Conservation (phyloP, 2,113 vertebrate species). For the Hepsetus odoe region DNA sequence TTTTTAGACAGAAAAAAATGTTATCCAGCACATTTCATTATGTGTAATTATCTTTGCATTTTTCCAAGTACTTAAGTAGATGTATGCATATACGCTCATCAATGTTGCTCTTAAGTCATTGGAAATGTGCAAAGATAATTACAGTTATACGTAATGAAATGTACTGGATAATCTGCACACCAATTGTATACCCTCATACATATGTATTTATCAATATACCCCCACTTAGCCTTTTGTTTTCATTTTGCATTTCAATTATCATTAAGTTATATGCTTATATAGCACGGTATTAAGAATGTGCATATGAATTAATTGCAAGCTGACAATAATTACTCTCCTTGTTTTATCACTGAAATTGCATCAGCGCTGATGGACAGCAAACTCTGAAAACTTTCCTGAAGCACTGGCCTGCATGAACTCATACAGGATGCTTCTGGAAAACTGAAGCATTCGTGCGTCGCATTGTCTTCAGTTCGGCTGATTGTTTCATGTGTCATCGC, state of each 20-base stretch:
- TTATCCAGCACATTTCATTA: no score
- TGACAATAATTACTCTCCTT: not conserved
- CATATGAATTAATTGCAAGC: not conserved
- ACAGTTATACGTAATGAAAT: not conserved
- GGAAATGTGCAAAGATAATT: not conserved
- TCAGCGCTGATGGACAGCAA: not conserved
- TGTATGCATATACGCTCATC: no score
- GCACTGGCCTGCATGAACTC: not conserved
- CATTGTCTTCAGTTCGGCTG: slow-evolving; percentile 18
- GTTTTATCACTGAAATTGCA: not conserved
- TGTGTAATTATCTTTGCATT: no score
- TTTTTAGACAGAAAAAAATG: no score
- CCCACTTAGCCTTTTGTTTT: not conserved
- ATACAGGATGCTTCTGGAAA: slow-evolving; percentile 7
- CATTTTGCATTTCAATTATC: not conserved
- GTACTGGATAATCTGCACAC: not conserved
- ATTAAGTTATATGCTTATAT: not conserved
- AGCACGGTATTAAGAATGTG: not conserved
- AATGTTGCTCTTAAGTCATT: not conserved
- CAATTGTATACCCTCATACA: not conserved
- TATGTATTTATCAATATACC: not conserved
- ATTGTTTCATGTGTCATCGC: not conserved
- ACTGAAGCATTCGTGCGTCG: slow-evolving; percentile 14
- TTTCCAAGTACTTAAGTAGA: not conserved
- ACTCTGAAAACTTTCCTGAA: not conserved